Percentiles rank a stretch among this genome's conserved stretches.
These are phyloP conservation scores for Penaeus chinensis DNA, from an alignment of 1,140 invertebrate species.

Conservation along the genomic window DNA sequence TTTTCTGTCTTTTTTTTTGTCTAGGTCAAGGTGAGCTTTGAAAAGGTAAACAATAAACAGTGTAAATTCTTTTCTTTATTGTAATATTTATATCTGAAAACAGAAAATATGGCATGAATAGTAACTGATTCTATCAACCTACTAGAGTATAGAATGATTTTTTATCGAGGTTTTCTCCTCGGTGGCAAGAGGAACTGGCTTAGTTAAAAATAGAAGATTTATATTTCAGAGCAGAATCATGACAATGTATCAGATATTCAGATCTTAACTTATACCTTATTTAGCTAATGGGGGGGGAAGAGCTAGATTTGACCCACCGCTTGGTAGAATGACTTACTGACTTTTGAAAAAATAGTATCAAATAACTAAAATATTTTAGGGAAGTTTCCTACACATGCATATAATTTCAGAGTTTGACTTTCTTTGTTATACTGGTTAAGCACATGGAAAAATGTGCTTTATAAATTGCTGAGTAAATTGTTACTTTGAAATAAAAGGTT, in stretches of 20 bases:
- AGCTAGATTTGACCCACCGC: neutral
- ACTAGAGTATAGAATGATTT: constrained; percentile 6
- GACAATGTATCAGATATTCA: neutral
- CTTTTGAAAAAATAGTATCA: too few species aligned
- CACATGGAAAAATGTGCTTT: too few species aligned
- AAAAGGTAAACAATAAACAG: neutral
- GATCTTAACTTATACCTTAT: neutral
- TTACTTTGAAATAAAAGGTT: too few species aligned
- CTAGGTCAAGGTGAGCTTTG: neutral
- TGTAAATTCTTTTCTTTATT: constrained; percentile 12
- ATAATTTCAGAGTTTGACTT: too few species aligned
- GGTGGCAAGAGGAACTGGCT: constrained; percentile 35
- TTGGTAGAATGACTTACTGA: too few species aligned
- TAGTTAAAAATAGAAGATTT: constrained; percentile 18
- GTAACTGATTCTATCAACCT: neutral
- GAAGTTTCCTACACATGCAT: too few species aligned
- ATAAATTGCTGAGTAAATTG: too few species aligned
- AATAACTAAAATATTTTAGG: too few species aligned
- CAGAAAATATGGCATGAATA: constrained; percentile 1
- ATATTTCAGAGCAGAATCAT: neutral
- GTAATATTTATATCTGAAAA: neutral
- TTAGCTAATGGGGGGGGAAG: neutral
- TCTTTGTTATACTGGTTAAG: too few species aligned
- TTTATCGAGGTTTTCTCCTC: constrained; percentile 32
- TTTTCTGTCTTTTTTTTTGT: neutral